Conservation (phyloP, 2,888 invertebrate species). For the Morpho achilles region DNA sequence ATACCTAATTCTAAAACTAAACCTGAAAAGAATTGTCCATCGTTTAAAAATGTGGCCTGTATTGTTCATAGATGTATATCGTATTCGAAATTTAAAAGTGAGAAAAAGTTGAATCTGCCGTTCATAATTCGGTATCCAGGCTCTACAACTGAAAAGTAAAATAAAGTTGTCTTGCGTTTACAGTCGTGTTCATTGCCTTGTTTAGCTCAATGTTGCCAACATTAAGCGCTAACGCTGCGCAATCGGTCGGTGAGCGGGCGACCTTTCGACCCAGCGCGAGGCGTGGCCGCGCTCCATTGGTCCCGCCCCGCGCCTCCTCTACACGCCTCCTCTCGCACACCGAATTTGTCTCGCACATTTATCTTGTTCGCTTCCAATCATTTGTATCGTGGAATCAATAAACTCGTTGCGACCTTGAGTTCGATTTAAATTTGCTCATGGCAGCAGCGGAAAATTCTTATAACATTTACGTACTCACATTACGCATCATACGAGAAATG, state of each 20-base stretch:
- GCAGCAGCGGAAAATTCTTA: constrained; percentile 9
- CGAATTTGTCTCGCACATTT: constrained; percentile 29
- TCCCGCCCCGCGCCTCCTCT: constrained; percentile 46
- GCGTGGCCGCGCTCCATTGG: constrained; percentile 74
- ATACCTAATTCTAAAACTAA: no score
- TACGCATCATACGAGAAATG: no score
- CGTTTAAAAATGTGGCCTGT: no score
- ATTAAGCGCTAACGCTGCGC: constrained; percentile 53
- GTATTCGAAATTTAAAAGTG: no score
- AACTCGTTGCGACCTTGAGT: constrained; percentile 18
- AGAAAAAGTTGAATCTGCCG: no score
- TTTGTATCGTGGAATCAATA: constrained; percentile 26
- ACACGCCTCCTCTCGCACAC: constrained; percentile 44
- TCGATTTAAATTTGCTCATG: constrained; percentile 16
- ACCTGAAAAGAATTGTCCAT: no score
- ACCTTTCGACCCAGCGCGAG: constrained; percentile 62
- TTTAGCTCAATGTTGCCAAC: constrained; percentile 20
- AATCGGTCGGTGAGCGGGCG: constrained; percentile 38
- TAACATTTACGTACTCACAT: not conserved
- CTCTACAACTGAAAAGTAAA: no score
- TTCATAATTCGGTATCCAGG: no score
- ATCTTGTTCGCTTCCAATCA: constrained; percentile 24
- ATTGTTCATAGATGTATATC: no score
- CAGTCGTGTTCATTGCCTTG: not conserved
- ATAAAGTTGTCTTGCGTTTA: not conserved